Conservation (phyloP, 2,797 vertebrate species). For the Lepilemur septentrionalis region DNA sequence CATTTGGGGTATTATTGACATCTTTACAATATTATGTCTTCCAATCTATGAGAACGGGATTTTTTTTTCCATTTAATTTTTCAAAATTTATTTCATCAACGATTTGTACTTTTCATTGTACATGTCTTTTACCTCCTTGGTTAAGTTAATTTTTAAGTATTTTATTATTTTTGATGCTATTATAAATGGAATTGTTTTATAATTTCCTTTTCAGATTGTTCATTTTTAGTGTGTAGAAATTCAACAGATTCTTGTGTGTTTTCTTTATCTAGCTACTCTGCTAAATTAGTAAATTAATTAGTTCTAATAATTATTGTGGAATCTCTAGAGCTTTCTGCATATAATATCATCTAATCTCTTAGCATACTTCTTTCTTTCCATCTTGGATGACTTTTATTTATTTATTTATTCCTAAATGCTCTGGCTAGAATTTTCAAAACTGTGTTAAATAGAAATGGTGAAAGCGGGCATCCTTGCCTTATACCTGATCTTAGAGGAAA, state of each 20-base stretch:
- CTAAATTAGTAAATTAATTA: background rate
- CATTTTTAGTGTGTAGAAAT: background rate
- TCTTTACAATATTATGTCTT: background rate
- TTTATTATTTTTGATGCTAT: background rate
- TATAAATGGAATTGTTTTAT: background rate
- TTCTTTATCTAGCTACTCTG: background rate
- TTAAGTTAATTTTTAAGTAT: background rate
- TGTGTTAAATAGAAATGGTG: background rate
- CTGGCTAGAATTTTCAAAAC: background rate
- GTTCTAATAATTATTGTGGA: background rate
- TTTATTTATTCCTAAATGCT: background rate
- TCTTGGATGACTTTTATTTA: background rate
- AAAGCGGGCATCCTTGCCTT: background rate
- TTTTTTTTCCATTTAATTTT: background rate
- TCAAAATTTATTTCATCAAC: background rate
- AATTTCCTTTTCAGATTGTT: background rate
- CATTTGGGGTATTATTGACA: background rate
- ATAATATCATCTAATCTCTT: background rate
- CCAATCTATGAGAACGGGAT: background rate
- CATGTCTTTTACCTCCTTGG: background rate
- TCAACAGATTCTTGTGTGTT: background rate
- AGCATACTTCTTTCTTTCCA: background rate
- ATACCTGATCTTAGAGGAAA: background rate
- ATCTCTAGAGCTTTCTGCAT: background rate
- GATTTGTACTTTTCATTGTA: background rate